Percentiles rank a stretch among this genome's conserved stretches.
phyloP scores from a whole-genome alignment of 2,888 invertebrate genomes.

The Drosophila kanekoi region DNA sequence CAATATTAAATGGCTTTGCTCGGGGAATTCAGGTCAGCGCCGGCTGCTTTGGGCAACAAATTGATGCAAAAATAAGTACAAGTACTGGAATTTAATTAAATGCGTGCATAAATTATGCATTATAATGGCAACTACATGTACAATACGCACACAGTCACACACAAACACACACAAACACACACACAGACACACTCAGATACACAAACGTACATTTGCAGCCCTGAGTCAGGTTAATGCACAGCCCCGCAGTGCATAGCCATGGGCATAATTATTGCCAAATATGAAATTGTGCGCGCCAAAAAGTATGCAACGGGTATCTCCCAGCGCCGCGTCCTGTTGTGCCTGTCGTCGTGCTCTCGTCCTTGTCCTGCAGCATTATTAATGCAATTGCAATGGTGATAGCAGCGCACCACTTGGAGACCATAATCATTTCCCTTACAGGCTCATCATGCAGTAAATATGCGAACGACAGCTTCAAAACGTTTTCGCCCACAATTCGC shows the following conservation, averaged over 20 bases:
- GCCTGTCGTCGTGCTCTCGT: slow-evolving; percentile 30
- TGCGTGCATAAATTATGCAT: slow-evolving; percentile 75
- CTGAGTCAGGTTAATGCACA: slow-evolving; percentile 16
- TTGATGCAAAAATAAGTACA: slow-evolving; percentile 48
- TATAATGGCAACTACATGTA: slow-evolving; percentile 61
- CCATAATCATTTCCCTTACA: slow-evolving; percentile 46
- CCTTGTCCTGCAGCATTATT: slow-evolving; percentile 59
- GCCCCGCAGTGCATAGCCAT: slow-evolving; percentile 16
- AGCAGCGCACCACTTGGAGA: slow-evolving; percentile 34
- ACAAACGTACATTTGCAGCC: not conserved
- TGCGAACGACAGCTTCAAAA: slow-evolving; percentile 4
- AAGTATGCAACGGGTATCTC: slow-evolving; percentile 52
- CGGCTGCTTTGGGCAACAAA: slow-evolving; percentile 18
- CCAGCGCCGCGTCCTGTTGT: slow-evolving; percentile 13
- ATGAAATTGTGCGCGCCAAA: slow-evolving; percentile 67
- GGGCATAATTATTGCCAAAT: slow-evolving; percentile 74
- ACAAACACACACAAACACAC: slow-evolving; percentile 3
- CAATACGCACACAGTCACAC: slow-evolving; percentile 1
- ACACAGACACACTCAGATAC: slow-evolving; percentile 7
- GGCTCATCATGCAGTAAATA: slow-evolving; percentile 14
- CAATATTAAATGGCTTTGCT: slow-evolving; percentile 39
- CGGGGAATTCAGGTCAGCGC: slow-evolving; percentile 59
- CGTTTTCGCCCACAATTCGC: slow-evolving; percentile 25
- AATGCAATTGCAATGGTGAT: slow-evolving; percentile 63
- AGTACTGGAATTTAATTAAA: slow-evolving; percentile 81